phyloP scores from a whole-genome alignment of 2,113 vertebrate genomes.

The Tautogolabrus adspersus region DNA sequence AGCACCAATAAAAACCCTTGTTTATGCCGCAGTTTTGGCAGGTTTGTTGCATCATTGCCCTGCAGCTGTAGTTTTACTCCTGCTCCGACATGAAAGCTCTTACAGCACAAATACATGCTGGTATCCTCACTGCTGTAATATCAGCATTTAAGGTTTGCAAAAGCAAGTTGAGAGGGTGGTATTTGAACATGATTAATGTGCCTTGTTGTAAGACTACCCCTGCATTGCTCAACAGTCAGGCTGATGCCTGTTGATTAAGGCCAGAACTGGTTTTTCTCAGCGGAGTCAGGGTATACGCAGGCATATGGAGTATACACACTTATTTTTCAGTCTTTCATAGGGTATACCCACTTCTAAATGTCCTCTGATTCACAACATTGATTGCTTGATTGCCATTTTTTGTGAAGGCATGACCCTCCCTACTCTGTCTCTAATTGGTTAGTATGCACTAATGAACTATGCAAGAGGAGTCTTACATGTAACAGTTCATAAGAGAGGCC shows the following conservation, averaged over 20 bases:
- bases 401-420: no score
- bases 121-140: neutral
- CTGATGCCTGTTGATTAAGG: conserved; percentile 20
- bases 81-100: conserved; percentile 41
- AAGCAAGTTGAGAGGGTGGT: conserved; percentile 1
- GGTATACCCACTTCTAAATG: no score
- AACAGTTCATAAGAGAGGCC: no score
- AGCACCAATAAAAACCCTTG: conserved; percentile 41
- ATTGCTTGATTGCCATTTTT: no score
- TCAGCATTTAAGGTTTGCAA: conserved; percentile 13
- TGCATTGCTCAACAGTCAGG: conserved; percentile 33
- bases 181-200: conserved; percentile 36
- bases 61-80: conserved; percentile 26
- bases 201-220: conserved; percentile 33
- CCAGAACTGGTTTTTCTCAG: conserved; percentile 12
- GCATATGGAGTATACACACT: no score
- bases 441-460: no score
- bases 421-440: no score
- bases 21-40: conserved; percentile 16
- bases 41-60: conserved; percentile 42
- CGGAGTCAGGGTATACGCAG: neutral
- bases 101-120: neutral
- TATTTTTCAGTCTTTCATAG: no score
- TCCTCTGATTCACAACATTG: no score
- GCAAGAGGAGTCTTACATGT: no score